A percentile compares a stretch with the other conserved stretches of the same genome.
phyloP scores from a whole-genome alignment of 2,113 vertebrate species.

The Ellobius talpinus region DNA sequence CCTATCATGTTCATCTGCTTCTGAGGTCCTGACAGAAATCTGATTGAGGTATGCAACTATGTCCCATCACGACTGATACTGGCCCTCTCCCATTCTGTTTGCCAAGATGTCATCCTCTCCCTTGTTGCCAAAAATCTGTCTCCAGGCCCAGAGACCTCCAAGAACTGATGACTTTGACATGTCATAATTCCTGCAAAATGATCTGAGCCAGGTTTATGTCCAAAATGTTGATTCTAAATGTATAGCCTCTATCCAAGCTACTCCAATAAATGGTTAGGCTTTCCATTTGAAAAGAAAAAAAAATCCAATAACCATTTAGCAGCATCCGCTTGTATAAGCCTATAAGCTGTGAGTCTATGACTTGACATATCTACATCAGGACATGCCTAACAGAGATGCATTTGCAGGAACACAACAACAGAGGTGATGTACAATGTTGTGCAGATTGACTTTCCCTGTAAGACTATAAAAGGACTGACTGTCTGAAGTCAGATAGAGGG shows the following conservation, averaged over 20 bases:
- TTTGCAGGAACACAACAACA: neutral
- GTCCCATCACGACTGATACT: neutral
- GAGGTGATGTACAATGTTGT: neutral
- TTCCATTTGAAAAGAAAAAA: neutral
- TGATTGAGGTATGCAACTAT: constrained; percentile 95
- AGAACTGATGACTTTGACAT: neutral
- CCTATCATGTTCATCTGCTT: constrained; percentile 93
- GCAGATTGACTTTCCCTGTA: neutral
- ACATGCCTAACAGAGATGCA: neutral
- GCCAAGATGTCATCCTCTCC: neutral
- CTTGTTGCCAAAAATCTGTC: neutral
- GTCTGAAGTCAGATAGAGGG: neutral
- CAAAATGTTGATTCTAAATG: neutral
- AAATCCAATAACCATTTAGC: neutral
- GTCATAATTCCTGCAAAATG: neutral
- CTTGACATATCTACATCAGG: neutral
- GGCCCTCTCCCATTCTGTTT: neutral
- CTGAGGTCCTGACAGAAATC: constrained; percentile 92
- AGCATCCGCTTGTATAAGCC: neutral
- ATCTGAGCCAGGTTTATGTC: neutral
- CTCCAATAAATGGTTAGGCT: constrained; percentile 38
- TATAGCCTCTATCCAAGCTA: neutral
- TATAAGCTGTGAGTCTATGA: neutral
- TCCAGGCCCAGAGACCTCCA: neutral
- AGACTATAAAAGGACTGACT: neutral